Percentiles rank a stretch among this genome's conserved stretches.
These are phyloP conservation scores for Allophyes oxyacanthae DNA, from an alignment of 2,888 invertebrate species.

Conservation along the genomic window DNA sequence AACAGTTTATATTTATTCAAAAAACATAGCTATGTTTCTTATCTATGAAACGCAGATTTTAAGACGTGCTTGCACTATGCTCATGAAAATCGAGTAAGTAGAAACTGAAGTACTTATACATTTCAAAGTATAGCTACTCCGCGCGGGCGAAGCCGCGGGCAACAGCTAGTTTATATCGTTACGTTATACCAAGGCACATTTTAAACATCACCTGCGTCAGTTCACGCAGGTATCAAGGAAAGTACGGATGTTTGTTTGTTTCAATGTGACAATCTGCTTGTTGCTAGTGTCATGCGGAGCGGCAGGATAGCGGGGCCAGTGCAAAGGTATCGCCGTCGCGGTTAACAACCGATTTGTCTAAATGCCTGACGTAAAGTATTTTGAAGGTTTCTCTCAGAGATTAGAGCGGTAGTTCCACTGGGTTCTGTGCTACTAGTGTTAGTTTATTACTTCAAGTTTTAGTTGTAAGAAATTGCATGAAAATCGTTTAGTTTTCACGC, in stretches of 20 bases:
- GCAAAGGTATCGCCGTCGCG: slow-evolving; percentile 57
- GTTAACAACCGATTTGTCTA: slow-evolving; percentile 25
- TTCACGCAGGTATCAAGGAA: slow-evolving; percentile 14
- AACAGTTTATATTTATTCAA: too few relatives aligned
- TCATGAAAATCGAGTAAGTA: too few relatives aligned
- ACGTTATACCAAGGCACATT: slow-evolving; percentile 31
- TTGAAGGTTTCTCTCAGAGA: slow-evolving; percentile 35
- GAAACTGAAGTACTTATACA: too few relatives aligned
- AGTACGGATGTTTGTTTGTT: slow-evolving; percentile 40
- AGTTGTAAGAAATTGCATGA: slow-evolving; percentile 16
- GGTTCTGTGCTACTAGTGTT: slow-evolving; percentile 15
- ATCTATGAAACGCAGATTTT: too few relatives aligned
- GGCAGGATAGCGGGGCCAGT: slow-evolving; percentile 49
- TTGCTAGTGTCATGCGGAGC: slow-evolving; percentile 62
- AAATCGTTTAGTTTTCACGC: slow-evolving; percentile 18
- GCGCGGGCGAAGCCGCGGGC: slow-evolving; percentile 34
- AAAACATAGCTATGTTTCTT: too few relatives aligned
- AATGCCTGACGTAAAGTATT: slow-evolving; percentile 26
- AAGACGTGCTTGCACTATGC: too few relatives aligned
- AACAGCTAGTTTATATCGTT: slow-evolving; percentile 9
- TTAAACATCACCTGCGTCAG: slow-evolving; percentile 41
- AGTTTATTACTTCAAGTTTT: slow-evolving; percentile 6
- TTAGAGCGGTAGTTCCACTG: slow-evolving; percentile 46
- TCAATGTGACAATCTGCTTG: slow-evolving; percentile 52
- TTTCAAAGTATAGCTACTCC: background rate